A percentile compares a stretch with the other conserved stretches of the same genome.
Conservation (phyloP, 2,113 vertebrate genomes). For the Corapipo altera region DNA sequence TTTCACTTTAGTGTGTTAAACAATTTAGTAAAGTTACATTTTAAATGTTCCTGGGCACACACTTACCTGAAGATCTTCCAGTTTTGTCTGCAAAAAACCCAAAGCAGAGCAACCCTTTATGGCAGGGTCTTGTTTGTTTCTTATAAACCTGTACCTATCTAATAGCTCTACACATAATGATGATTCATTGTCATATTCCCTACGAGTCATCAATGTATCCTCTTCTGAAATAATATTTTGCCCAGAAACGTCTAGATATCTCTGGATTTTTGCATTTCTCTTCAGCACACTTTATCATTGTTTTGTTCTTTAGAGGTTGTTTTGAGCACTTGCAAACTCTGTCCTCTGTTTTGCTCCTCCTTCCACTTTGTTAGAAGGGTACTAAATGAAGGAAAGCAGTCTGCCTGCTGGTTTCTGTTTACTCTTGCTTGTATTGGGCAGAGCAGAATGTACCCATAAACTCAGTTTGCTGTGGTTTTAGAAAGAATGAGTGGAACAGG, state of each 20-base stretch:
- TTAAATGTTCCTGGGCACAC: neutral
- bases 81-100: neutral
- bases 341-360: neutral
- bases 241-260: neutral
- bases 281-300: neutral
- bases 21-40: neutral
- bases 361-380: neutral
- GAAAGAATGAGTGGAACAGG: neutral
- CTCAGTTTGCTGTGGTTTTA: neutral
- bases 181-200: neutral
- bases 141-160: neutral
- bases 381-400: neutral
- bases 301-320: neutral
- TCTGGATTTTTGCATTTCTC: neutral
- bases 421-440: neutral
- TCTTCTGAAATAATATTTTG: neutral
- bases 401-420: conserved; percentile 10
- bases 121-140: neutral
- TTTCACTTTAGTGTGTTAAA: neutral
- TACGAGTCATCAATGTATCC: neutral
- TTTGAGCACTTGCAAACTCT: neutral
- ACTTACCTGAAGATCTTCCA: neutral
- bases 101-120: neutral
- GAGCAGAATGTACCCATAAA: conserved; percentile 20
- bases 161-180: neutral